Evolutionary conservation across 2,113 vertebrate genomes (phyloP).

Genomic region (Rallus limicola): DNA sequence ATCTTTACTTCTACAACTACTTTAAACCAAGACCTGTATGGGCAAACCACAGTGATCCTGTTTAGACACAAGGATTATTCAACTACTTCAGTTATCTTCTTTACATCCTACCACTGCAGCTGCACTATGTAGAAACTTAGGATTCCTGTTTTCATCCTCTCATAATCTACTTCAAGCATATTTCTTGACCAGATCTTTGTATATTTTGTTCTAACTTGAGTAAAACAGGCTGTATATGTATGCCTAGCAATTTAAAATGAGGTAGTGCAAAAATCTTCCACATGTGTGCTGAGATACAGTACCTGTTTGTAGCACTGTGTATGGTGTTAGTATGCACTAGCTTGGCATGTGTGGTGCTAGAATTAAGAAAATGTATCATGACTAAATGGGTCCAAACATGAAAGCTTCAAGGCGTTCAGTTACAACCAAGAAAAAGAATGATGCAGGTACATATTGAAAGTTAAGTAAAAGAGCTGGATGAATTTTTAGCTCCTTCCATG

Average conservation of each 20-base stretch:
- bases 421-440: not conserved
- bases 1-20: not conserved
- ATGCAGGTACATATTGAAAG: not conserved
- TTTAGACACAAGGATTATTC: not conserved
- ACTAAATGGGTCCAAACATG: not conserved
- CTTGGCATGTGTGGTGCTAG: not conserved
- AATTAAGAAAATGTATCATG: not conserved
- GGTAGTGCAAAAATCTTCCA: not conserved
- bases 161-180: not conserved
- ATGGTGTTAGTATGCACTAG: not conserved
- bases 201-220: not conserved
- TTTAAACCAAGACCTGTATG: not conserved
- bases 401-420: not conserved
- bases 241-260: not conserved
- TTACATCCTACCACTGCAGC: not conserved
- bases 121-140: not conserved
- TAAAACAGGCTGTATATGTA: not conserved
- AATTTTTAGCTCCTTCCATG: not conserved
- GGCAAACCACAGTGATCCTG: not conserved
- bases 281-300: not conserved
- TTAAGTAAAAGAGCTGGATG: not conserved
- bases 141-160: not conserved
- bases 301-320: not conserved
- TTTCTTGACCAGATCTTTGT: not conserved
- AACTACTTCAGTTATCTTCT: not conserved